Percentiles rank a stretch among this genome's conserved stretches.
Conservation (phyloP, 2,113 vertebrate species). For the Myiopsitta monachus region DNA sequence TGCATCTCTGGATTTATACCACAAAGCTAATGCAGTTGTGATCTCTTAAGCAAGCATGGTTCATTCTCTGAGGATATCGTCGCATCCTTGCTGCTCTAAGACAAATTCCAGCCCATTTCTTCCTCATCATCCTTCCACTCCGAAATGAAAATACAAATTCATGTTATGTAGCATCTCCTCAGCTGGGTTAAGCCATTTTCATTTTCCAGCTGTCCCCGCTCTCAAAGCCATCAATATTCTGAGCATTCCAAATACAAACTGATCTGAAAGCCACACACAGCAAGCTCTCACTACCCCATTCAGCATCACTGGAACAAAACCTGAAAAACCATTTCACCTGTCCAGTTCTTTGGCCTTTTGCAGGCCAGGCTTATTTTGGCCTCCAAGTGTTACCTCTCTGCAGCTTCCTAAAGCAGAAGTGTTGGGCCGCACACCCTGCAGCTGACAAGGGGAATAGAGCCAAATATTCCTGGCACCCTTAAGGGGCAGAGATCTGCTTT, state of each 20-base stretch:
- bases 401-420: neutral
- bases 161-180: neutral
- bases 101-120: slow-evolving; percentile 19
- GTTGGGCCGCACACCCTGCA: rapidly evolving
- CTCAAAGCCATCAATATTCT: slow-evolving; percentile 5
- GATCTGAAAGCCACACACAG: neutral
- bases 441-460: neutral
- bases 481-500: too few relatives aligned
- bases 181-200: neutral
- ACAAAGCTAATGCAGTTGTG: slow-evolving; percentile 6
- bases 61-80: slow-evolving; percentile 29
- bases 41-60: slow-evolving; percentile 15
- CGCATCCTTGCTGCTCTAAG: neutral
- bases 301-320: neutral
- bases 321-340: neutral
- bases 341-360: neutral
- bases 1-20: slow-evolving; percentile 1
- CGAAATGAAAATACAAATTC: slow-evolving; percentile 29
- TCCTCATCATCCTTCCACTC: neutral
- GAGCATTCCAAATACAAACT: neutral
- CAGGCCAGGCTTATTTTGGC: neutral
- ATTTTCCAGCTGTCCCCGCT: neutral
- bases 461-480: neutral
- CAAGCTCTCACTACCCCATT: neutral
- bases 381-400: neutral